These are phyloP conservation scores for Tinamus major DNA, from an alignment of 2,797 vertebrate species.

Conservation along the genomic window DNA sequence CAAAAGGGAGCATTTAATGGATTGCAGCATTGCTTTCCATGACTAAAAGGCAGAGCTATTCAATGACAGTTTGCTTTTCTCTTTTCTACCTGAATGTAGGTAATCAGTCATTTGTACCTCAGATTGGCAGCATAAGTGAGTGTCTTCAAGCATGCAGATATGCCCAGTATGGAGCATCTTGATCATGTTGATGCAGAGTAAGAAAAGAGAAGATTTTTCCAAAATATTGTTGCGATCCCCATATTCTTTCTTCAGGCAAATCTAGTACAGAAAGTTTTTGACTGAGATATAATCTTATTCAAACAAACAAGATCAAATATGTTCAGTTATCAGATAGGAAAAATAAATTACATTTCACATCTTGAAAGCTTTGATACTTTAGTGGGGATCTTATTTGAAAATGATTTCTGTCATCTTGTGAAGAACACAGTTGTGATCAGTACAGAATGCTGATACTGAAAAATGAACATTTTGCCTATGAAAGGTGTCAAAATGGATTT, in stretches of 20 bases:
- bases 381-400: conserved; percentile 40
- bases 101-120: neutral
- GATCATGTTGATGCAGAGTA: neutral
- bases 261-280: neutral
- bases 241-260: conserved; percentile 13
- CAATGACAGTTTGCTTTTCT: neutral
- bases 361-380: conserved; percentile 60
- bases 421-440: conserved; percentile 49
- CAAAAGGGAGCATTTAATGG: neutral
- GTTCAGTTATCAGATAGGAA: conserved; percentile 27
- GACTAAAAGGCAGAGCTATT: neutral
- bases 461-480: conserved; percentile 35
- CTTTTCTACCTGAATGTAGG: neutral
- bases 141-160: neutral
- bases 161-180: neutral
- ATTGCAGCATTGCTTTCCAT: neutral
- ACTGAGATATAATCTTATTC: conserved; percentile 36
- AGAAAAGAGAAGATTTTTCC: neutral
- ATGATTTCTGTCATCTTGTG: conserved; percentile 29
- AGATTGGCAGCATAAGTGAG: neutral
- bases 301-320: conserved; percentile 44
- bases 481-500: conserved; percentile 52
- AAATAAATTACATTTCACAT: conserved; percentile 62
- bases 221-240: neutral
- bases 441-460: conserved; percentile 42